phyloP scores from a whole-genome alignment of 2,888 invertebrate genomes.

The Meloe dianella region DNA sequence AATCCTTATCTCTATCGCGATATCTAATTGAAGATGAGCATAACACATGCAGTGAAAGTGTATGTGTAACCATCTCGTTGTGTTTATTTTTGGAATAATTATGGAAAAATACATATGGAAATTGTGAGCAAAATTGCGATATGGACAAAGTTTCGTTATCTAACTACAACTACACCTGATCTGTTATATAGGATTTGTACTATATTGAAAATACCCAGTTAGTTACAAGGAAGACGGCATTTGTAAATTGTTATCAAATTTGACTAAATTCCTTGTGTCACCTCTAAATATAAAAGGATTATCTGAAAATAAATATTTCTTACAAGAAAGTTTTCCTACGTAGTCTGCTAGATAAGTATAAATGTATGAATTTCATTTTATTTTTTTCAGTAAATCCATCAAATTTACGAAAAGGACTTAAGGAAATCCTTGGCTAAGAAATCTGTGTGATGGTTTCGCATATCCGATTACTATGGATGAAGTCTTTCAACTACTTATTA shows the following conservation, averaged over 20 bases:
- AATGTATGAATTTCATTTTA: no score
- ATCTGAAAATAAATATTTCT: slow-evolving; percentile 11
- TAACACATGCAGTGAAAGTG: not conserved
- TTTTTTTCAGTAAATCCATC: not conserved
- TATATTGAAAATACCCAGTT: slow-evolving; percentile 18
- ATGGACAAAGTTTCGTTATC: not conserved
- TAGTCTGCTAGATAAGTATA: no score
- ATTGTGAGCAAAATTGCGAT: not conserved
- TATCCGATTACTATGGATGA: slow-evolving; percentile 27
- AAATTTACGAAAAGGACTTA: not conserved
- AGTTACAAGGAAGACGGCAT: slow-evolving; percentile 28
- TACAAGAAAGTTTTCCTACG: not conserved
- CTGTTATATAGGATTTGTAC: slow-evolving; percentile 22
- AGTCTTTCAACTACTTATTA: slow-evolving; percentile 25
- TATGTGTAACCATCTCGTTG: not conserved
- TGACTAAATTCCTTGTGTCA: not conserved
- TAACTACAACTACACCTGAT: not conserved
- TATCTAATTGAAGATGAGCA: not conserved
- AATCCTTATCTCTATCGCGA: not conserved
- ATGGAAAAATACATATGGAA: not conserved
- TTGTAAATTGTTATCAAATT: slow-evolving; percentile 29
- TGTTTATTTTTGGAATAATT: not conserved
- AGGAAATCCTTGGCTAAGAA: slow-evolving; percentile 12
- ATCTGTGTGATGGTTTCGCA: slow-evolving; percentile 24
- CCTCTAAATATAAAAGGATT: slow-evolving; percentile 22